Evolutionary conservation across 2,888 invertebrate genomes (phyloP).

Genomic region (Temnothorax rugatulus): DNA sequence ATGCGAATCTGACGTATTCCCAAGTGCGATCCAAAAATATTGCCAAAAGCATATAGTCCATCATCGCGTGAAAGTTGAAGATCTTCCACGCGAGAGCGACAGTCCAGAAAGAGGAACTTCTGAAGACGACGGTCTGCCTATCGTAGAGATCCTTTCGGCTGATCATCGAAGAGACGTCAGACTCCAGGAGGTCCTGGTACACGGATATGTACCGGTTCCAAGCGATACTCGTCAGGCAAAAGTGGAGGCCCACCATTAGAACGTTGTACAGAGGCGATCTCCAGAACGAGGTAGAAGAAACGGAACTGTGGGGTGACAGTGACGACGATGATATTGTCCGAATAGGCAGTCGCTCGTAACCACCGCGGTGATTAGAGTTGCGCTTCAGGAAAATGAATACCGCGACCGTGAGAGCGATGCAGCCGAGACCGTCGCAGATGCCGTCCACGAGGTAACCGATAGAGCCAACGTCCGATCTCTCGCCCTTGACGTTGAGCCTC

Average conservation of each 20-base stretch:
- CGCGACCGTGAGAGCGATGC: slow-evolving; percentile 91
- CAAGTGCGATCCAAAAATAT: slow-evolving; percentile 94
- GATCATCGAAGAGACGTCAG: slow-evolving; percentile 82
- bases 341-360: slow-evolving; percentile 89
- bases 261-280: slow-evolving; percentile 89
- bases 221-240: slow-evolving; percentile 91
- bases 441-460: slow-evolving; percentile 94
- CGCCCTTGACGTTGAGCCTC: slow-evolving; percentile 91
- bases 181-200: slow-evolving; percentile 92
- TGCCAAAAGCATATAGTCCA: slow-evolving; percentile 91
- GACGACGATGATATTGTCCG: slow-evolving; percentile 81
- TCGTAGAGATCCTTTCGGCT: slow-evolving; percentile 87
- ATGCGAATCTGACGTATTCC: slow-evolving; percentile 91
- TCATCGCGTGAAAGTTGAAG: slow-evolving; percentile 92
- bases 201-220: slow-evolving; percentile 95
- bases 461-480: slow-evolving; percentile 93
- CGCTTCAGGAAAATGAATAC: slow-evolving; percentile 90
- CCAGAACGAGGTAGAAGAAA: slow-evolving; percentile 26
- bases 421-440: slow-evolving; percentile 93
- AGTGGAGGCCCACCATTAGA: slow-evolving; percentile 90
- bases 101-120: slow-evolving; percentile 91
- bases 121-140: slow-evolving; percentile 89
- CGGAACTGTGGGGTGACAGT: not conserved
- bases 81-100: slow-evolving; percentile 93
- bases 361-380: slow-evolving; percentile 91